These are phyloP conservation scores for Rhyacichthys aspro DNA, from an alignment of 2,797 vertebrate species.

Conservation along the genomic window DNA sequence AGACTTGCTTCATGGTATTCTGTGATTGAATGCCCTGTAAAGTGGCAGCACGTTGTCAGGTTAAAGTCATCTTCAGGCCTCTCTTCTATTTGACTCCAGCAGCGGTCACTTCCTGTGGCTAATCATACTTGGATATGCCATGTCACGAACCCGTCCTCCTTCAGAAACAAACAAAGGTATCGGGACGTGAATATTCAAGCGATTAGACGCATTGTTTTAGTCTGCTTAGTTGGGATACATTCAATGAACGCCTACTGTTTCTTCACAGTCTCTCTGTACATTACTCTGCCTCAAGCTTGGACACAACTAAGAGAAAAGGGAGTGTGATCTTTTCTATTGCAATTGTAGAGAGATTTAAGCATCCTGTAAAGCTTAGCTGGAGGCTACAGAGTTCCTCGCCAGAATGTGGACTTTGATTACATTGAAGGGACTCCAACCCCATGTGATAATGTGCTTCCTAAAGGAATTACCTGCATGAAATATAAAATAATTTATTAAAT, in stretches of 20 bases:
- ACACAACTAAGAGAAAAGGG: conserved; percentile 54
- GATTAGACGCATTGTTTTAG: conserved; percentile 54
- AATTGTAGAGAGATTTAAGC: conserved; percentile 49
- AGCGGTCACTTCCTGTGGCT: conserved; percentile 61
- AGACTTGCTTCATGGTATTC: neutral
- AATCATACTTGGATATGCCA: conserved; percentile 68
- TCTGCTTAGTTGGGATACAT: conserved; percentile 55
- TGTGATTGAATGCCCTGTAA: conserved; percentile 1
- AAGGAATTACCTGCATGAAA: conserved; percentile 13
- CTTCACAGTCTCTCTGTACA: conserved; percentile 62
- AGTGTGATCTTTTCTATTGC: conserved; percentile 41
- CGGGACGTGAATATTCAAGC: conserved; percentile 39
- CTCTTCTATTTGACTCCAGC: conserved; percentile 39
- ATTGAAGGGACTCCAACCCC: conserved; percentile 22
- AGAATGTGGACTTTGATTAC: conserved; percentile 45
- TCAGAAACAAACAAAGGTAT: conserved; percentile 59
- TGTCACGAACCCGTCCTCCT: conserved; percentile 56
- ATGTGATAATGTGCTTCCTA: conserved; percentile 9
- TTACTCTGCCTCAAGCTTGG: conserved; percentile 60
- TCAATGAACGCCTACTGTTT: conserved; percentile 59
- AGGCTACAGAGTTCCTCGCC: conserved; percentile 30
- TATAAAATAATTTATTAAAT: conserved; percentile 8
- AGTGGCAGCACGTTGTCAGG: conserved; percentile 1
- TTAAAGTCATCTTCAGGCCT: conserved; percentile 32
- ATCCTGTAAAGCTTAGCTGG: conserved; percentile 43